These are phyloP conservation scores for Diarsia brunnea DNA, from an alignment of 2,888 invertebrate genomes.

Conservation along the genomic window DNA sequence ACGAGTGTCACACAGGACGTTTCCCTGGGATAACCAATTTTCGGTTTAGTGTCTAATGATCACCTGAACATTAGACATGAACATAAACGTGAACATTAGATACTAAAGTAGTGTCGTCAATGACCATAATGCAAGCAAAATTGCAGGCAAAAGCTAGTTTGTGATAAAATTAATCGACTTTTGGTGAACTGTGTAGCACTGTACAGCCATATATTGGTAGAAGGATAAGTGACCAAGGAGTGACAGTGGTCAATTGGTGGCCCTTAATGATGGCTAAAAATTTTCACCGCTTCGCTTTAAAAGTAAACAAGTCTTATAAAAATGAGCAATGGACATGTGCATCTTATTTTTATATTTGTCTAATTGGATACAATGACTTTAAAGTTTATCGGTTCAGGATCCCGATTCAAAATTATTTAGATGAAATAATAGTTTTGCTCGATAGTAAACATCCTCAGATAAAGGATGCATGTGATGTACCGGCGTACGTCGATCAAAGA, in stretches of 20 bases:
- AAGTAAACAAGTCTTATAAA: not conserved
- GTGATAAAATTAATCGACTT: not conserved
- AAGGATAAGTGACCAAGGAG: not conserved
- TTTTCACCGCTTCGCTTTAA: too few relatives aligned
- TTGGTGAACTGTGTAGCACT: too few relatives aligned
- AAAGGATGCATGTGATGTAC: constrained; percentile 36
- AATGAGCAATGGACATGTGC: not conserved
- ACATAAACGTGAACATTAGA: too few relatives aligned
- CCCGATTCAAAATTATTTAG: not conserved
- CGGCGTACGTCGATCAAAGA: constrained; percentile 33
- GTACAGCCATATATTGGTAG: not conserved
- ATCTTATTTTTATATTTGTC: not conserved
- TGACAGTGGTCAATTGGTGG: not conserved
- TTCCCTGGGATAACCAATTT: not conserved
- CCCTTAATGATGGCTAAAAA: not conserved
- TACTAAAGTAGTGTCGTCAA: too few relatives aligned
- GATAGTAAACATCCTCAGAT: constrained; percentile 30
- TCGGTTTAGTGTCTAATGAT: too few relatives aligned
- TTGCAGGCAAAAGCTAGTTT: not conserved
- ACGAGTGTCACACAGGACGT: not conserved
- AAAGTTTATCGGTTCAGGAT: not conserved
- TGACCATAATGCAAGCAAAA: not conserved
- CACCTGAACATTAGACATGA: too few relatives aligned
- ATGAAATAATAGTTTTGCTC: constrained; percentile 2
- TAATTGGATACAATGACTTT: not conserved